These are phyloP conservation scores for Pseudoatta argentina DNA, from an alignment of 1,140 invertebrate genomes.

Conservation along the genomic window DNA sequence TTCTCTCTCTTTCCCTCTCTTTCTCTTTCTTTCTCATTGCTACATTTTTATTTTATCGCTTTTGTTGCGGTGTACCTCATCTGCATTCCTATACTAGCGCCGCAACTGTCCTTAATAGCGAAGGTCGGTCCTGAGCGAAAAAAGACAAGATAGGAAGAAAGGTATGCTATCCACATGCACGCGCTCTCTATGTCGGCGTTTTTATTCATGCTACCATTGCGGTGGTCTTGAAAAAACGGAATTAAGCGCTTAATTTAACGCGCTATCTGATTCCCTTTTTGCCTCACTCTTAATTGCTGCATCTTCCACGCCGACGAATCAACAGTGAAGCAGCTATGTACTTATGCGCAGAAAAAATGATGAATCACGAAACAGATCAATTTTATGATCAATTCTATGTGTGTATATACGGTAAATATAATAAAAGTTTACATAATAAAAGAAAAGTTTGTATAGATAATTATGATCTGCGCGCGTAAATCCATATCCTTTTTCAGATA, in stretches of 20 bases:
- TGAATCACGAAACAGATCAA: not conserved
- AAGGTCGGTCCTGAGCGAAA: constrained; percentile 44
- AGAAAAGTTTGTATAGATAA: not conserved
- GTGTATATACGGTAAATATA: too few species aligned
- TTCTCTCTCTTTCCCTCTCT: constrained; percentile 2
- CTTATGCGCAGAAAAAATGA: not conserved
- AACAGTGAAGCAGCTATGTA: not conserved
- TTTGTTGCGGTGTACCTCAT: constrained; percentile 55
- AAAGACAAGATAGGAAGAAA: constrained; percentile 11
- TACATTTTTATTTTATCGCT: constrained; percentile 26
- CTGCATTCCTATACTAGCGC: constrained; percentile 67
- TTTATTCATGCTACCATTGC: not conserved
- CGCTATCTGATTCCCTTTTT: constrained; percentile 44
- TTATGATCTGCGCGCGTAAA: not conserved
- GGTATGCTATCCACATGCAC: not conserved
- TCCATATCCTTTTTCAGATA: not conserved
- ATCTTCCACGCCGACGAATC: constrained; percentile 23
- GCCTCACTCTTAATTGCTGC: constrained; percentile 45
- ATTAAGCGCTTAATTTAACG: constrained; percentile 72
- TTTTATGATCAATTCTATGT: not conserved
- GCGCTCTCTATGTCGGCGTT: constrained; percentile 8
- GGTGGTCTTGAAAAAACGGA: constrained; percentile 47
- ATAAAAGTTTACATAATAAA: too few species aligned
- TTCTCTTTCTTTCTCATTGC: not conserved
- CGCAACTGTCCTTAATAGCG: constrained; percentile 62